These are phyloP conservation scores for Ophioderma brevispina DNA, from an alignment of 35 echinoderm and acorn worm species.

Conservation along the genomic window DNA sequence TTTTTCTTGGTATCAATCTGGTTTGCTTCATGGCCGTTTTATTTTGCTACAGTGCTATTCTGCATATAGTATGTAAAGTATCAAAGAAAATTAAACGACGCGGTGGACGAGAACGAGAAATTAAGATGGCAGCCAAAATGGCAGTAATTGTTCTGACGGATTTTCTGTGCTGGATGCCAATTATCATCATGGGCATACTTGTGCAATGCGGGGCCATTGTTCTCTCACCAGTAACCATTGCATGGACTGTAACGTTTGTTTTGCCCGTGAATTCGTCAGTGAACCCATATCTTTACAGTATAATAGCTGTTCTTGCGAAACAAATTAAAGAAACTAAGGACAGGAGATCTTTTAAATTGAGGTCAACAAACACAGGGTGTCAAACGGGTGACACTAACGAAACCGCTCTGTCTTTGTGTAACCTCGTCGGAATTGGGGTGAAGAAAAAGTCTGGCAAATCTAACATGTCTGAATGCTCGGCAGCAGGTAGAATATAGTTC, in stretches of 20 bases:
- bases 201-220: conserved; percentile 25
- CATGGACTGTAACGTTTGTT: conserved; percentile 82
- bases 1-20: conserved; percentile 64
- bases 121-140: conserved; percentile 77
- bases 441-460: neutral
- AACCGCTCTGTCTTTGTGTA: neutral
- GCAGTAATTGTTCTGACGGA: conserved; percentile 77
- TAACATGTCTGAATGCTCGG: neutral
- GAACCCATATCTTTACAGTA: conserved; percentile 72
- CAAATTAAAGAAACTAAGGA: neutral
- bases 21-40: conserved; percentile 39
- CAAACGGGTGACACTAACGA: neutral
- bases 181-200: conserved; percentile 74
- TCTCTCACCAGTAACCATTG: conserved; percentile 46
- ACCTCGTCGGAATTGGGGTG: neutral
- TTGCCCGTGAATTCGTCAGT: conserved; percentile 83
- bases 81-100: conserved; percentile 8
- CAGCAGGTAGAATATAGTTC: too few relatives aligned
- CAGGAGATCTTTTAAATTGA: neutral
- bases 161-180: conserved; percentile 77
- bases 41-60: conserved; percentile 57
- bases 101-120: conserved; percentile 31
- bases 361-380: neutral
- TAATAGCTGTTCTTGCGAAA: neutral
- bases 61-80: conserved; percentile 40